Evolutionary conservation across 2,797 vertebrate genomes (phyloP), one percentile per base, ranked within the genome.

Genomic region (Philypnodon macrostomus): DNA sequence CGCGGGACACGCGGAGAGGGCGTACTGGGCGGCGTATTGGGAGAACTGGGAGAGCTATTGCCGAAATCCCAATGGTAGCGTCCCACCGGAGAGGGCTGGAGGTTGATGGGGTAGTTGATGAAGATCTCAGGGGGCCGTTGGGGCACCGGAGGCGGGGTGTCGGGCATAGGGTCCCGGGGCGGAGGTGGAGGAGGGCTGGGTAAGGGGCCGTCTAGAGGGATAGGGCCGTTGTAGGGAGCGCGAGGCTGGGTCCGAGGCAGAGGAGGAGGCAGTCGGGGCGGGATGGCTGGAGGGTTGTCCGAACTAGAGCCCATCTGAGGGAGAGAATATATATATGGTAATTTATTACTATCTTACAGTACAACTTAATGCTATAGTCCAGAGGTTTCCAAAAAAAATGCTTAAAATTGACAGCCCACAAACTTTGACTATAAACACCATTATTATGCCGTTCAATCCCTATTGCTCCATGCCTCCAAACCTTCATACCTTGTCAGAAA

Each of bases 81-180:
- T 37, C 92, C 90, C 69, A 90, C 74, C 0, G 95, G 95, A 4
- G 94, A 95, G 0, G 92, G 93, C 83, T 95, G 94, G 54, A 93
- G 82, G 77, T 84, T 93, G 30, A 93, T 73, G 0, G 95, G 94
- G 75, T 91, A 96, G 89, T 98, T 98, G 85, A 98, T 94, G 73
- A 98, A 98, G 82, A 95, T 95, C 85, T 98, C 95, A 0, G 93
- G 94, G 0, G 95, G 95, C 1, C 94, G 90, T 24, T 93, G 90
- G 2, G 95, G 94, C 32, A 95, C 87, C 0, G 94, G 94, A 0
- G 94, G 96, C 0, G 94, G 93, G 1, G 93, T 93, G 64, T 95
- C 94, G 0, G 93, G 95, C 8, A 93, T 85, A 18, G 95, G 85
- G 90, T 95, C 88, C 39, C 89, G 32, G 50, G 95, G 8, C 10